A percentile compares a stretch with the other conserved stretches of the same genome.
These are phyloP conservation scores for Dissostichus mawsoni DNA, from an alignment of 2,113 vertebrate genomes.

Conservation along the genomic window DNA sequence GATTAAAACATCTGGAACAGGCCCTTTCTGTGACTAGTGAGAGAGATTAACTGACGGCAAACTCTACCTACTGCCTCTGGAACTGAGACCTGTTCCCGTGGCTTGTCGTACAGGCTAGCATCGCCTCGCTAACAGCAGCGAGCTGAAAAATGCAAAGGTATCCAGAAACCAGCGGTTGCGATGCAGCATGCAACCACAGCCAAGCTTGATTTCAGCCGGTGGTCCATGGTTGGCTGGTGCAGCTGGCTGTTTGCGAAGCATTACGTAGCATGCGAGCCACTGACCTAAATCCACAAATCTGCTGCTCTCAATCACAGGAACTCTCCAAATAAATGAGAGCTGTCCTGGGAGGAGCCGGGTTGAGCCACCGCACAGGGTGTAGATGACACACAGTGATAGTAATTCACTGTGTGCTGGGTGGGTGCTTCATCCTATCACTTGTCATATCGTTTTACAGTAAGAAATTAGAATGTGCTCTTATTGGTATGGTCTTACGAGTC, in stretches of 20 bases:
- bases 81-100: slow-evolving; percentile 3
- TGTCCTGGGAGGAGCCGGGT: slow-evolving; percentile 64
- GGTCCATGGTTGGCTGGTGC: slow-evolving; percentile 36
- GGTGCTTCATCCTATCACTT: slow-evolving; percentile 33
- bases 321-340: slow-evolving; percentile 75
- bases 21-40: slow-evolving; percentile 28
- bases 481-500: slow-evolving; percentile 8
- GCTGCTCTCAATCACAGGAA: slow-evolving; percentile 80
- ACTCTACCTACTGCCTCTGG: slow-evolving; percentile 13
- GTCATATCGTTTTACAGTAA: slow-evolving; percentile 32
- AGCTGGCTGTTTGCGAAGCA: slow-evolving; percentile 61
- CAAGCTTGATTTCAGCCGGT: slow-evolving; percentile 15
- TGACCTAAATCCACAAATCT: slow-evolving; percentile 85
- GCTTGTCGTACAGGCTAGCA: neutral
- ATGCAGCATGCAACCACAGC: slow-evolving; percentile 2
- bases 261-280: slow-evolving; percentile 74
- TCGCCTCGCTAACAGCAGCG: neutral
- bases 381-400: slow-evolving; percentile 56
- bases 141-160: neutral
- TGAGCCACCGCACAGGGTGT: slow-evolving; percentile 59
- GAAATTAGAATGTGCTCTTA: slow-evolving; percentile 29
- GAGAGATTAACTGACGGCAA: slow-evolving; percentile 43
- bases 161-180: slow-evolving; percentile 8
- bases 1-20: slow-evolving; percentile 73
- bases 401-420: slow-evolving; percentile 29